Evolutionary conservation across 2,797 vertebrate genomes (phyloP), one percentile per base, ranked within the genome.

Genomic region (Gymnothorax javanicus): DNA sequence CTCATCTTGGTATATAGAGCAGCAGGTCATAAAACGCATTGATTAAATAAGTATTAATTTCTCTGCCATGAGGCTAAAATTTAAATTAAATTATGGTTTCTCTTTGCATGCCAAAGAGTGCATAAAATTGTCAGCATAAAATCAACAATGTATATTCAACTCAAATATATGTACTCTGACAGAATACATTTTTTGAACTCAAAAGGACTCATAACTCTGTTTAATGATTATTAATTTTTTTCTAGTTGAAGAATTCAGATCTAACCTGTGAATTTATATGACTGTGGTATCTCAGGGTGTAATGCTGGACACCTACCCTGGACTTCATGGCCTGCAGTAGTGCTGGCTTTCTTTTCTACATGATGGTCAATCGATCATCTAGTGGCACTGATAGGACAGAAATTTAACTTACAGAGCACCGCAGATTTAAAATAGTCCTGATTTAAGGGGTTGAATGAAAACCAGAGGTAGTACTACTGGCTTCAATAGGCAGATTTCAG

Each of bases 21-120:
- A 13, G 81, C 81, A 57, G n/a, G 23, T 57, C 81, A 58, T 83
- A 27, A 83, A 83, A 83, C 11, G 23, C 27, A 59, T 83, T 58
- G 57, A 25, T 59, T 54, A 3, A 59, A 59, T 59, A 25, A 33
- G 52, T 27, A 27, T 59, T 83, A 25, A 23, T 79, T 79, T 79
- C 50, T 52, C 75, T 79, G 56, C 33, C 54, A 79, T 20, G 33
- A 79, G n/a, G 81, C 25, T 75, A 33, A 54, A 56, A 59, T 12
- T 75, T 11, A 54, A 56, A 59, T 12, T 2, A 83, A 83, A 58
- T 33, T 9, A 12, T 25, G n/a, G n/a, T 58, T 54, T 59, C n/a
- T 59, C 56, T 25, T 7, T 57, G 59, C 11, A 13, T 59, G 81
- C 56, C 8, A 83, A 83, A 83, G 12, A 1, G 17, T 79, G 23